Percentiles rank a stretch among this genome's conserved stretches.
These are phyloP conservation scores for Aphelocoma californica DNA, from an alignment of 2,797 vertebrate species.

Conservation along the genomic window DNA sequence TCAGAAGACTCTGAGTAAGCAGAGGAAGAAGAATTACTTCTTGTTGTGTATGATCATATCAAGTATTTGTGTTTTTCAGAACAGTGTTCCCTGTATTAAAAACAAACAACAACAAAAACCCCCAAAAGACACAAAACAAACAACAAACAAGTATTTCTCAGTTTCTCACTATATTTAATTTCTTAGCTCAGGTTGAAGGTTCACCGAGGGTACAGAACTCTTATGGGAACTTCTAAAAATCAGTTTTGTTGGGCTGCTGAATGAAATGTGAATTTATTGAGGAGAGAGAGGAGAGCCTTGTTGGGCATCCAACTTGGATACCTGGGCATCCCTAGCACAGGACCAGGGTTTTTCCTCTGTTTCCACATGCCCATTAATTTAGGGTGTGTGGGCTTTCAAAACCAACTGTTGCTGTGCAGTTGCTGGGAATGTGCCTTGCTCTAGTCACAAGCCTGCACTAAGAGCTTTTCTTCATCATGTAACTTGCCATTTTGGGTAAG, in stretches of 20 bases:
- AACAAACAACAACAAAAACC: neutral
- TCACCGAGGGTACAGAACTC: neutral
- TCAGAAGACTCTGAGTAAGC: neutral
- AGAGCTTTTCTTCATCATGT: neutral
- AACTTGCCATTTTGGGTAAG: neutral
- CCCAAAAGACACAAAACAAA: neutral
- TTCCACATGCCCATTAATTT: neutral
- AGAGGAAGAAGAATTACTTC: neutral
- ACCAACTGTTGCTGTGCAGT: neutral
- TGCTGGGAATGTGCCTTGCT: neutral
- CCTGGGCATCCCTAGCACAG: neutral
- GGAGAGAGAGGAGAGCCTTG: neutral
- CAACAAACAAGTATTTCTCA: neutral
- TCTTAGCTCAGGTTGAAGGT: neutral
- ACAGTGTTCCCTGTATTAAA: neutral
- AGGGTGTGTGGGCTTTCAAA: neutral
- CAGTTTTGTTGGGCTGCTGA: neutral
- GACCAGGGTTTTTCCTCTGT: neutral
- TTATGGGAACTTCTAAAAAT: neutral
- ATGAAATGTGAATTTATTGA: neutral
- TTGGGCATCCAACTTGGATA: neutral
- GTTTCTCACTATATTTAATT: neutral
- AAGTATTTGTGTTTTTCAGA: neutral
- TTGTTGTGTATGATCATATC: fast-evolving
- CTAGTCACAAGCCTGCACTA: no score